These are phyloP conservation scores for Nycteola revayana DNA, from an alignment of 2,888 invertebrate species.

Conservation along the genomic window DNA sequence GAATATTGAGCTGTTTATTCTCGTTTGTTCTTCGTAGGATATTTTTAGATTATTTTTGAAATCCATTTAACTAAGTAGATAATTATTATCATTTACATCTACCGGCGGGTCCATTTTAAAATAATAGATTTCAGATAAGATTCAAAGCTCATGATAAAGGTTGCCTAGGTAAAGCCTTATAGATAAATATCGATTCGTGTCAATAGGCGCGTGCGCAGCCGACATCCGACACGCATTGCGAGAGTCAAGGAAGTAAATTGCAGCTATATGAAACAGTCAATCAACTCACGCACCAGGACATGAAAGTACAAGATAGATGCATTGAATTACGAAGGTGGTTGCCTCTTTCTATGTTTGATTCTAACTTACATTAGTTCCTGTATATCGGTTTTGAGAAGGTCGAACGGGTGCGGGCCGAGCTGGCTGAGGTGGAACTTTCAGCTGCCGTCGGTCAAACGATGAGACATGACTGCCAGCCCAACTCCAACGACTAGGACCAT, in stretches of 20 bases:
- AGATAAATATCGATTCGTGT: slow-evolving; percentile 54
- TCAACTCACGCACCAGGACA: slow-evolving; percentile 50
- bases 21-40: slow-evolving; percentile 2
- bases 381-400: slow-evolving; percentile 57
- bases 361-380: slow-evolving; percentile 58
- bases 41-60: background rate
- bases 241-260: slow-evolving; percentile 66
- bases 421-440: slow-evolving; percentile 73
- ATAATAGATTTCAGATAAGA: slow-evolving; percentile 1
- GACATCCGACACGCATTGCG: slow-evolving; percentile 68
- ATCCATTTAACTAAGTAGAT: background rate
- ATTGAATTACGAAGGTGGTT: slow-evolving; percentile 22
- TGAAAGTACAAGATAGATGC: slow-evolving; percentile 35
- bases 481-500: slow-evolving; percentile 80
- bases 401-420: slow-evolving; percentile 66
- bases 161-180: slow-evolving; percentile 18
- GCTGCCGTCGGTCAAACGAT: slow-evolving; percentile 73
- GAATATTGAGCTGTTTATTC: no score
- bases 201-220: slow-evolving; percentile 58
- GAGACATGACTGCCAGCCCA: slow-evolving; percentile 79
- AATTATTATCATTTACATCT: slow-evolving; percentile 1
- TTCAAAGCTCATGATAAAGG: slow-evolving; percentile 8
- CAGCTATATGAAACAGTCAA: slow-evolving; percentile 41
- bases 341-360: slow-evolving; percentile 19
- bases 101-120: slow-evolving; percentile 2